Evolutionary conservation across 2,888 invertebrate species (phyloP).

Genomic region (Rhagophthalmus giganteus): DNA sequence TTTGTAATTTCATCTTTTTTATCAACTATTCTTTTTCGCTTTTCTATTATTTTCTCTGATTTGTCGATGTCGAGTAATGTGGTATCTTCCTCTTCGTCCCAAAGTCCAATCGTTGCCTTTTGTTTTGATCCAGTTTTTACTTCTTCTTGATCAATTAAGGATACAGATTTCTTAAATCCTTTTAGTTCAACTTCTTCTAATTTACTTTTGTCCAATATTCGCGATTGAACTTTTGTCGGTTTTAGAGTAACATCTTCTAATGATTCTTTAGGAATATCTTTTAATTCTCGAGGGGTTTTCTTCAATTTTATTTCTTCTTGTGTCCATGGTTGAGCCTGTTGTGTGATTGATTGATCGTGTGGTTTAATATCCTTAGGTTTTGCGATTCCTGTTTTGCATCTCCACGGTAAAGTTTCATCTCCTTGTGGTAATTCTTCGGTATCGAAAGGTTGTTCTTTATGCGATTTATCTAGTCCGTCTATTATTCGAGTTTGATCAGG

Average conservation of each 20-base stretch:
- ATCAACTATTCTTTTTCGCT: neutral
- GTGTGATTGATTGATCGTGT: constrained; percentile 27
- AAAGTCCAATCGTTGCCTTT: constrained; percentile 31
- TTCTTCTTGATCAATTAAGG: constrained; percentile 47
- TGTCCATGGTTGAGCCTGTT: constrained; percentile 62
- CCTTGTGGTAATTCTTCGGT: constrained; percentile 57
- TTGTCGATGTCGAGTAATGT: constrained; percentile 9
- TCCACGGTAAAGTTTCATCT: constrained; percentile 62
- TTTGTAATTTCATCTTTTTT: too few relatives aligned
- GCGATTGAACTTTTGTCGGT: constrained; percentile 7
- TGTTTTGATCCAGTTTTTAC: constrained; percentile 64
- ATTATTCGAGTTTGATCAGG: constrained; percentile 45
- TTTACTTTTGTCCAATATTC: constrained; percentile 46
- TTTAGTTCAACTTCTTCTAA: constrained; percentile 58
- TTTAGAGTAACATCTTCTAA: constrained; percentile 50
- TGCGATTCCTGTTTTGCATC: constrained; percentile 47
- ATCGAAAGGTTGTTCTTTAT: constrained; percentile 46
- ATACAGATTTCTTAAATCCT: constrained; percentile 6
- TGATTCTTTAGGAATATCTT: constrained; percentile 47
- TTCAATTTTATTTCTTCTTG: constrained; percentile 66
- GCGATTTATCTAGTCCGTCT: constrained; percentile 42
- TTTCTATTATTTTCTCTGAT: too few relatives aligned
- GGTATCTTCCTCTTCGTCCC: constrained; percentile 28
- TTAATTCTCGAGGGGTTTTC: constrained; percentile 46
- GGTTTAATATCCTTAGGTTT: constrained; percentile 46